phyloP scores from a whole-genome alignment of 2,888 invertebrate species.

The Carabus problematicus region DNA sequence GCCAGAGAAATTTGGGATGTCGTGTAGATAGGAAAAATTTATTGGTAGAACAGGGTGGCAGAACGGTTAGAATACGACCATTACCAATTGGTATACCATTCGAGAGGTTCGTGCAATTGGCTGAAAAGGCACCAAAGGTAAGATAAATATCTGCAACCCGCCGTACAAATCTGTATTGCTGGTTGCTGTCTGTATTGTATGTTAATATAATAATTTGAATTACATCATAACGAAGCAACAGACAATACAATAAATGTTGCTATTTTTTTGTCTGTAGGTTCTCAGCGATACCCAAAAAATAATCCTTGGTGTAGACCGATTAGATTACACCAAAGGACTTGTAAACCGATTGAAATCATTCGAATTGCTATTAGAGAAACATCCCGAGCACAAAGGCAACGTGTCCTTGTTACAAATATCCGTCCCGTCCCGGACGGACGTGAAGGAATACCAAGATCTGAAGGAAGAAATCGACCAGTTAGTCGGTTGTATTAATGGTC shows the following conservation, averaged over 20 bases:
- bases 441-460: conserved; percentile 87
- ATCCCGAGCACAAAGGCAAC: conserved; percentile 86
- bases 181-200: neutral
- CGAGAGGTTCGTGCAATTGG: conserved; percentile 82
- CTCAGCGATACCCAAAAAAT: conserved; percentile 80
- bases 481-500: conserved; percentile 86
- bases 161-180: neutral
- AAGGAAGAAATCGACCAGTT: conserved; percentile 91
- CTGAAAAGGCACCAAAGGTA: conserved; percentile 70
- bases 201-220: neutral
- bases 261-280: conserved; percentile 49
- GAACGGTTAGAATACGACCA: conserved; percentile 83
- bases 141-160: conserved; percentile 34
- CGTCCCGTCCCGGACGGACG: conserved; percentile 88
- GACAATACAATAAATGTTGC: neutral
- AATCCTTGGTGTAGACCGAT: conserved; percentile 85
- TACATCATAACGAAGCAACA: neutral
- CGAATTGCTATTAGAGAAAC: conserved; percentile 79
- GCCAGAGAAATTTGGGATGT: conserved; percentile 85
- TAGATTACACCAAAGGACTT: conserved; percentile 91
- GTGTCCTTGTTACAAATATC: conserved; percentile 85
- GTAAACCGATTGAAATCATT: conserved; percentile 85
- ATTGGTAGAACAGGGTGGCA: conserved; percentile 85
- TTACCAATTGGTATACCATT: conserved; percentile 90
- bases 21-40: conserved; percentile 88